phyloP scores from a whole-genome alignment of 2,888 invertebrate genomes.

The Drosophila pullipes region DNA sequence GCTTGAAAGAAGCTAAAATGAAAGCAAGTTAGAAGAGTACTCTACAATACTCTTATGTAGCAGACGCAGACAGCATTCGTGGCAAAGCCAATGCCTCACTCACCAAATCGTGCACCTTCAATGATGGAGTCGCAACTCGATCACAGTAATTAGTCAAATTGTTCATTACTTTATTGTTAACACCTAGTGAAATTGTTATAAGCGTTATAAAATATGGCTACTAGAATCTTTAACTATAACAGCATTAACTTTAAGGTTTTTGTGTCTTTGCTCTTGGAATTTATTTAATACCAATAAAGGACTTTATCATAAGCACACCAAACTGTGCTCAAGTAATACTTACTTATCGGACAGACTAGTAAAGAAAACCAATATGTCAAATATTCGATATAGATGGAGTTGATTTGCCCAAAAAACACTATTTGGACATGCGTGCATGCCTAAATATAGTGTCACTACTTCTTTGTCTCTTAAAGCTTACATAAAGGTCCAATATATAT shows the following conservation, averaged over 20 bases:
- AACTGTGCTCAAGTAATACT: not conserved
- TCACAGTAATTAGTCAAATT: slow-evolving; percentile 38
- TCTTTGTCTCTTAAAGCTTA: not conserved
- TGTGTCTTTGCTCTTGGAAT: slow-evolving; percentile 45
- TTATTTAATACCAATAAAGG: slow-evolving; percentile 69
- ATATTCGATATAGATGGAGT: not conserved
- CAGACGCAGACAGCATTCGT: slow-evolving; percentile 11
- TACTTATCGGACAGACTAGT: not conserved
- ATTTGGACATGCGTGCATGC: not conserved
- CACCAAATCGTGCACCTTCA: slow-evolving; percentile 33
- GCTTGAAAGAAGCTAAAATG: slow-evolving; percentile 47
- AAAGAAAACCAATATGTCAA: not conserved
- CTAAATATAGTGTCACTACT: not conserved
- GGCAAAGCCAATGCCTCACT: slow-evolving; percentile 26
- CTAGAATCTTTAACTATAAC: slow-evolving; percentile 52
- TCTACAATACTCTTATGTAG: slow-evolving; percentile 7
- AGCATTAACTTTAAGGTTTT: slow-evolving; percentile 21
- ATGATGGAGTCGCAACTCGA: slow-evolving; percentile 1
- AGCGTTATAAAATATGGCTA: slow-evolving; percentile 72
- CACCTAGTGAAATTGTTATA: slow-evolving; percentile 64
- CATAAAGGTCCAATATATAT: not conserved
- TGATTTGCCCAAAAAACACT: not conserved
- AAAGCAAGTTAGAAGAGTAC: not conserved
- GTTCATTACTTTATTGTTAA: slow-evolving; percentile 60
- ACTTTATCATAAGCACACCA: slow-evolving; percentile 66